These are phyloP conservation scores for Tylochromis polylepis DNA, from an alignment of 2,113 vertebrate species.

Conservation along the genomic window DNA sequence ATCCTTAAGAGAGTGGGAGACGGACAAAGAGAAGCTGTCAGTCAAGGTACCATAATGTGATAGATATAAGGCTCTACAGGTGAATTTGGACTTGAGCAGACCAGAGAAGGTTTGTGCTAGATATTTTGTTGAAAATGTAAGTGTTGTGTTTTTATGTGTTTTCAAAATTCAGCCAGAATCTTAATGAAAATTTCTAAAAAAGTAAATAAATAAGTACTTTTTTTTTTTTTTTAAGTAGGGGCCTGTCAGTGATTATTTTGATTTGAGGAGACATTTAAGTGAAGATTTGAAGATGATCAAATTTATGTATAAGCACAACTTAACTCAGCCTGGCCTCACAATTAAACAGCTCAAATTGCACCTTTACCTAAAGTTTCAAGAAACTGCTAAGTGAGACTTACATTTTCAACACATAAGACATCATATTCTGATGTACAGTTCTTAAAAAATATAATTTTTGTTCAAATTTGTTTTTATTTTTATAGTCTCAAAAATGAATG, in stretches of 20 bases:
- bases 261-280: background rate
- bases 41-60: constrained; percentile 13
- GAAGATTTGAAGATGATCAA: background rate
- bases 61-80: constrained; percentile 55
- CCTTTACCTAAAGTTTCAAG: background rate
- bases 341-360: background rate
- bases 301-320: background rate
- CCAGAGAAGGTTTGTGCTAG: background rate
- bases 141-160: background rate
- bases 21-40: constrained; percentile 46
- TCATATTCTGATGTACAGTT: background rate
- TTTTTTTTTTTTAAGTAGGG: background rate
- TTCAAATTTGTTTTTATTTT: background rate
- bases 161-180: background rate
- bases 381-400: background rate
- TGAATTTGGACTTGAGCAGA: constrained; percentile 32
- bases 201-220: background rate
- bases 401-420: background rate
- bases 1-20: constrained; percentile 61
- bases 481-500: background rate
- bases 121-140: background rate
- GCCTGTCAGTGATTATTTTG: background rate
- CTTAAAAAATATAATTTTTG: background rate
- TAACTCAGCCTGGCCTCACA: background rate
- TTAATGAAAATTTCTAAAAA: background rate